Percentiles rank a stretch among this genome's conserved stretches.
phyloP scores from a whole-genome alignment of 2,113 vertebrate genomes.

The Etia nguti region DNA sequence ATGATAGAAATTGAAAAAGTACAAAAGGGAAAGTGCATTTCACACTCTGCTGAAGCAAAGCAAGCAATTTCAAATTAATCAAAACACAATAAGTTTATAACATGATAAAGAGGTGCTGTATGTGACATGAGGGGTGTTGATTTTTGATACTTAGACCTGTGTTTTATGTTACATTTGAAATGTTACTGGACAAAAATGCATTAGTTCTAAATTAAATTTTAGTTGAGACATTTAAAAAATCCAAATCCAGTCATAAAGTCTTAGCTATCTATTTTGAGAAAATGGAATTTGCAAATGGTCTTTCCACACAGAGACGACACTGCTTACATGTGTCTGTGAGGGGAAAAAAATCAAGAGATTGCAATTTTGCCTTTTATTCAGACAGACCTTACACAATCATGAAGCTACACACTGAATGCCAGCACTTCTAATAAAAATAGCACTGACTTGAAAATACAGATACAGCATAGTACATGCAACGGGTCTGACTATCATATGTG shows the following conservation, averaged over 20 bases:
- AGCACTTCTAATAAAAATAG: constrained; percentile 34
- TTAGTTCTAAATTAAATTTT: not conserved
- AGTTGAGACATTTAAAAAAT: not conserved
- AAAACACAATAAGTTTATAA: constrained; percentile 77
- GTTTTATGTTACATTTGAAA: constrained; percentile 25
- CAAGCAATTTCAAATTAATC: constrained; percentile 79
- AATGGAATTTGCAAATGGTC: not conserved
- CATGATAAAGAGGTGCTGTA: constrained; percentile 68
- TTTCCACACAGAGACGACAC: not conserved
- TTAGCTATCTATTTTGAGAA: not conserved
- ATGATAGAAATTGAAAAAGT: constrained; percentile 75
- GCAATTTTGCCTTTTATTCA: not conserved
- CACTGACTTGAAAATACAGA: constrained; percentile 8
- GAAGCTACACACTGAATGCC: constrained; percentile 28
- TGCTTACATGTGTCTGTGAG: not conserved
- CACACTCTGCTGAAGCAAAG: constrained; percentile 77
- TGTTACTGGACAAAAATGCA: not conserved
- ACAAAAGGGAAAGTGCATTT: constrained; percentile 76
- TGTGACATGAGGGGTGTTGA: constrained; percentile 49
- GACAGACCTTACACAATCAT: not conserved
- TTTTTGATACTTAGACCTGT: constrained; percentile 34
- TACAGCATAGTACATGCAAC: not conserved
- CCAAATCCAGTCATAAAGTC: not conserved
- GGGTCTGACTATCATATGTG: not conserved
- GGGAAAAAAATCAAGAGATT: not conserved